These are phyloP conservation scores for Proctacanthus coquilletti DNA, from an alignment of 1,140 invertebrate species.

Conservation along the genomic window DNA sequence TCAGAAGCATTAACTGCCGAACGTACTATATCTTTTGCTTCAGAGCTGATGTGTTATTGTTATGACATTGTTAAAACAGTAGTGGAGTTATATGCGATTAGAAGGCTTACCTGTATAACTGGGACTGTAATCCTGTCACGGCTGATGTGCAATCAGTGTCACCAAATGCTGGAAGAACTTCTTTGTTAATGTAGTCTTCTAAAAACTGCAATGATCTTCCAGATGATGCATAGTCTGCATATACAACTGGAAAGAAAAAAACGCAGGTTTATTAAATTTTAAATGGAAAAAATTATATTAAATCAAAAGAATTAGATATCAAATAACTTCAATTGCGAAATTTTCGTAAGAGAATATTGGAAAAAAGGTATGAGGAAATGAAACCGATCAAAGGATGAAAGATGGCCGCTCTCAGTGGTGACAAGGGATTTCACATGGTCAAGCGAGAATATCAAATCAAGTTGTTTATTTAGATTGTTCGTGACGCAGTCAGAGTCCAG, in stretches of 20 bases:
- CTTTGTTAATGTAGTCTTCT: constrained; percentile 67
- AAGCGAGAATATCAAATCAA: no score
- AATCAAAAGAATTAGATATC: no score
- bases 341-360: no score
- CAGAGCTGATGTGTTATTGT: constrained; percentile 38
- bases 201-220: constrained; percentile 70
- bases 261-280: neutral
- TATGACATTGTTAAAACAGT: neutral
- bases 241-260: constrained; percentile 47
- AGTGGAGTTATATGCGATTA: neutral
- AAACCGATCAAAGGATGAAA: no score
- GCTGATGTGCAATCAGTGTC: constrained; percentile 74
- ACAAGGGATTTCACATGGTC: no score
- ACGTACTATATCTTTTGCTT: constrained; percentile 66
- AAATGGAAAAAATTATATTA: constrained; percentile 3
- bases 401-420: no score
- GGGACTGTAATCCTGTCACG: constrained; percentile 74
- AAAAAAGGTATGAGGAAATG: no score
- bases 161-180: constrained; percentile 73
- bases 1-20: constrained; percentile 65
- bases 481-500: no score
- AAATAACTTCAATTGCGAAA: no score
- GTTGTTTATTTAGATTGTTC: no score
- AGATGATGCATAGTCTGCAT: constrained; percentile 72
- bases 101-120: constrained; percentile 66